Evolutionary conservation across 2,113 vertebrate genomes (phyloP).

Genomic region (Pongo pygmaeus): DNA sequence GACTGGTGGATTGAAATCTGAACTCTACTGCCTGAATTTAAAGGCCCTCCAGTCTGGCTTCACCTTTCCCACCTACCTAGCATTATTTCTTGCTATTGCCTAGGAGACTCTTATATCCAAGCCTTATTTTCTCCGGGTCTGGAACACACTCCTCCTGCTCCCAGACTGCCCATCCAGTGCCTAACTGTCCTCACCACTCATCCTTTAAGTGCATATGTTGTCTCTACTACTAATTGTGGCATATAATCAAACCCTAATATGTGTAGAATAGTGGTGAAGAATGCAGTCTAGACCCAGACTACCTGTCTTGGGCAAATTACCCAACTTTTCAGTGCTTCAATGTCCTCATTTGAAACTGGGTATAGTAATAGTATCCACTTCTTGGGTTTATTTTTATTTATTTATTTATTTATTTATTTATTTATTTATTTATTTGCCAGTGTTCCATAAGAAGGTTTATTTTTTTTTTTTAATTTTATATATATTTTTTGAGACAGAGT

Average conservation of each 20-base stretch:
- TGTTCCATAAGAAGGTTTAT: too few species aligned
- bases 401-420: too few species aligned
- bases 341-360: neutral
- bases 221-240: neutral
- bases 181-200: neutral
- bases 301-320: neutral
- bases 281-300: neutral
- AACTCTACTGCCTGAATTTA: neutral
- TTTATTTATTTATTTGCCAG: too few species aligned
- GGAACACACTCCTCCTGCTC: neutral
- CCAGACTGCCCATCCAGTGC: neutral
- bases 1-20: neutral
- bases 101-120: neutral
- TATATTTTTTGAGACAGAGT: too few species aligned
- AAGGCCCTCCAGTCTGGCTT: neutral
- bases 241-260: neutral
- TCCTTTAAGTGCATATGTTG: neutral
- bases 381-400: neutral
- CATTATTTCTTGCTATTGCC: neutral
- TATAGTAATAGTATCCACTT: neutral
- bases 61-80: neutral
- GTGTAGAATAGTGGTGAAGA: neutral
- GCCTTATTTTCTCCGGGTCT: neutral
- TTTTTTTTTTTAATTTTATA: too few species aligned
- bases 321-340: neutral